Evolutionary conservation across 2,113 vertebrate genomes (phyloP).

Genomic region (Dicrurus megarhynchus): DNA sequence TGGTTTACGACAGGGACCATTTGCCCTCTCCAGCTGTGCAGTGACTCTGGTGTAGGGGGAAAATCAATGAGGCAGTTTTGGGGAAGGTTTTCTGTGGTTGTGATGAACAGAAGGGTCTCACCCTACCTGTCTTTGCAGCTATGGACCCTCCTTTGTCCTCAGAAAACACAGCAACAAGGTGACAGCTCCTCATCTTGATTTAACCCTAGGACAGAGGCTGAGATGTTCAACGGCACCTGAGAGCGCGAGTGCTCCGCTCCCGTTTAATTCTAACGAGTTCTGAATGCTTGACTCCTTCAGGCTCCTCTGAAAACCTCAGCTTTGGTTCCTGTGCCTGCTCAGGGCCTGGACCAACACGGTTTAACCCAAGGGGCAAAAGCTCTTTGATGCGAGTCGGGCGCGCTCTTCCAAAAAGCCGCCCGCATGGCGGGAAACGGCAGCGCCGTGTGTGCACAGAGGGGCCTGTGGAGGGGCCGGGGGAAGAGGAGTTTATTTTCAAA

Average conservation of each 20-base stretch:
- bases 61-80: background rate
- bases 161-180: background rate
- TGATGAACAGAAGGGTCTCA: background rate
- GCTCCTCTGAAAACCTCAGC: background rate
- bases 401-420: background rate
- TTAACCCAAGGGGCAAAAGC: background rate
- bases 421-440: background rate
- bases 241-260: fast-evolving
- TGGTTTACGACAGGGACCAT: background rate
- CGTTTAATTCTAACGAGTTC: background rate
- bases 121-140: no score
- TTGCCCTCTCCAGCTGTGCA: background rate
- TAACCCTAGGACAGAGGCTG: background rate
- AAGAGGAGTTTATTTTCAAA: conserved; percentile 21
- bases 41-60: fast-evolving
- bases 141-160: background rate
- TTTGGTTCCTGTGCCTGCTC: background rate
- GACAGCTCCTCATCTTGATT: background rate
- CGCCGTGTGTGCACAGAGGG: background rate
- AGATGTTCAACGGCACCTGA: background rate
- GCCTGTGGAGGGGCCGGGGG: background rate
- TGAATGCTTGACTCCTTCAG: background rate
- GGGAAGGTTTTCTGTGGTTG: background rate
- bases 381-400: background rate
- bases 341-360: background rate